A percentile compares a stretch with the other conserved stretches of the same genome.
These are phyloP conservation scores for Hoplodrina ambigua DNA, from an alignment of 2,888 invertebrate genomes.

Conservation along the genomic window DNA sequence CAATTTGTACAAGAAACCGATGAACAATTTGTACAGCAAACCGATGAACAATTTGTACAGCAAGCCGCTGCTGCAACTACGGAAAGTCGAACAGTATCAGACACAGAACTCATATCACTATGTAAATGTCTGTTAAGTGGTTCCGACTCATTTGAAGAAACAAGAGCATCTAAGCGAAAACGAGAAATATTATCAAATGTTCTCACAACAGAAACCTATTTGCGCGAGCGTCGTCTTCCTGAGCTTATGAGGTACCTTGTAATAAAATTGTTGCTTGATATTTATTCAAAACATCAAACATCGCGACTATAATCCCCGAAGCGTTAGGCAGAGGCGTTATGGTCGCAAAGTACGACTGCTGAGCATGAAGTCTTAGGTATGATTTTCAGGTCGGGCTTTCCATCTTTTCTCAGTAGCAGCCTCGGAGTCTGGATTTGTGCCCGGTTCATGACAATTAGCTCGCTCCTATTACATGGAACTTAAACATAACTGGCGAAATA, in stretches of 20 bases:
- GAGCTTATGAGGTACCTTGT: slow-evolving; percentile 81
- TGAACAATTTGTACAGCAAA: neutral
- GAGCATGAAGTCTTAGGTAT: too few relatives aligned
- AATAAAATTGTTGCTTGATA: neutral
- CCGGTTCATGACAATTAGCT: too few relatives aligned
- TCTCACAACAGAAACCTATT: slow-evolving; percentile 79
- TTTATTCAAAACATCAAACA: neutral
- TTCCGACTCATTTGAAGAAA: slow-evolving; percentile 62
- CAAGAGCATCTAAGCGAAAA: slow-evolving; percentile 73
- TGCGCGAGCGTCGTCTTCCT: slow-evolving; percentile 81
- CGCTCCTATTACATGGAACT: too few relatives aligned
- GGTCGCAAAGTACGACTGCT: too few relatives aligned
- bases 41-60: neutral
- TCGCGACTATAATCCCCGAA: too few relatives aligned
- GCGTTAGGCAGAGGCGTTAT: too few relatives aligned
- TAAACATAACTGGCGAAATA: too few relatives aligned
- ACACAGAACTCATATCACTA: slow-evolving; percentile 64
- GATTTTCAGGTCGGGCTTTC: too few relatives aligned
- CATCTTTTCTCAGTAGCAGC: too few relatives aligned
- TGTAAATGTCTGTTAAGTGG: slow-evolving; percentile 75
- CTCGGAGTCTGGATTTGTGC: too few relatives aligned
- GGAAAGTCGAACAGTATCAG: neutral
- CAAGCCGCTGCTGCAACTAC: neutral
- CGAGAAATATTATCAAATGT: slow-evolving; percentile 73
- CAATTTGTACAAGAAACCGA: fast-evolving